Conservation (phyloP, 1,140 invertebrate species). For the Sogatella furcifera region DNA sequence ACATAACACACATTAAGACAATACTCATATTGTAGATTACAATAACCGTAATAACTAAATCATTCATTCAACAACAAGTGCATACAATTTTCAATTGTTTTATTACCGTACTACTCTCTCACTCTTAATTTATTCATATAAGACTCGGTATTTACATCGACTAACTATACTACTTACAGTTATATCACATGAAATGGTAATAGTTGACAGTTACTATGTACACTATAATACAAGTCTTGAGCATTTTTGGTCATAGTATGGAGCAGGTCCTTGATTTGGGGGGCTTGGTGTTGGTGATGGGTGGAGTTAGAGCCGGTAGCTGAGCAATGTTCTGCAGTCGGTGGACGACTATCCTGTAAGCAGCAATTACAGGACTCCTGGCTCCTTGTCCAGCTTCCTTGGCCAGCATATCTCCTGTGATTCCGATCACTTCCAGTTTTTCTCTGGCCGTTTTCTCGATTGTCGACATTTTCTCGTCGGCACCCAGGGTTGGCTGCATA, state of each 20-base stretch:
- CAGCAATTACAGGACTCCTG: constrained; percentile 42
- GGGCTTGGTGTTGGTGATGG: constrained; percentile 8
- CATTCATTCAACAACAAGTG: too few relatives aligned
- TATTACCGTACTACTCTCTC: too few relatives aligned
- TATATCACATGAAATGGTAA: too few relatives aligned
- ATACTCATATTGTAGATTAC: too few relatives aligned
- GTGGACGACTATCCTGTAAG: constrained; percentile 47
- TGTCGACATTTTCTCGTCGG: constrained; percentile 9
- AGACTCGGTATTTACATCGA: too few relatives aligned
- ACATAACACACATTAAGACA: too few relatives aligned
- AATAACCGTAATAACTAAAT: too few relatives aligned
- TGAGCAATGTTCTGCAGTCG: constrained; percentile 27
- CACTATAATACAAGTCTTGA: neutral
- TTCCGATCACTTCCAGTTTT: constrained; percentile 39
- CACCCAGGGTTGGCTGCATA: constrained; percentile 20
- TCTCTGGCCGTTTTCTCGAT: constrained; percentile 23
- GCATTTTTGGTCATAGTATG: neutral
- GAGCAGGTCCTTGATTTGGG: constrained; percentile 18
- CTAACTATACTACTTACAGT: too few relatives aligned
- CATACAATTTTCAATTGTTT: too few relatives aligned
- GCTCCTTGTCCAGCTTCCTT: constrained; percentile 36
- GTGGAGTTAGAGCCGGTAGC: constrained; percentile 7
- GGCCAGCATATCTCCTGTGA: constrained; percentile 38
- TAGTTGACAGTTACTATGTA: too few relatives aligned
- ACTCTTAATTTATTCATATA: too few relatives aligned